Evolutionary conservation across 2,113 vertebrate genomes (phyloP).

Genomic region (Pomatorhinus ruficollis): DNA sequence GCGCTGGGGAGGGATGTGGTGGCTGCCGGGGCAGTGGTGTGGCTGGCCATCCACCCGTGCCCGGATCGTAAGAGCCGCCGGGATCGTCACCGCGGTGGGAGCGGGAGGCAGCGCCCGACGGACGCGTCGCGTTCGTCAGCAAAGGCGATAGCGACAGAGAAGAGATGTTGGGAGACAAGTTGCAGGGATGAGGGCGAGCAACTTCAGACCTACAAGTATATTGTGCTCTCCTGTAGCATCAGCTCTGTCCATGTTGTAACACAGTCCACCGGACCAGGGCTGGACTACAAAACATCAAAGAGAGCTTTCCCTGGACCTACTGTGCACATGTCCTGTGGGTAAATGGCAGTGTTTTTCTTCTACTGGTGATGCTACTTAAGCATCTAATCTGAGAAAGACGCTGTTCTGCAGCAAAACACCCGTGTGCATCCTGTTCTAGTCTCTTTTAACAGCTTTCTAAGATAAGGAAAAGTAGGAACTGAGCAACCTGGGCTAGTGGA

Average conservation of each 20-base stretch:
- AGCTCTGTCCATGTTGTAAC: not conserved
- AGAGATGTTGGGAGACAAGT: not conserved
- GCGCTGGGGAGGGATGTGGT: not conserved
- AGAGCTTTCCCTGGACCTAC: not conserved
- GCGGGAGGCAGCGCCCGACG: not conserved
- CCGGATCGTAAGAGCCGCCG: not conserved
- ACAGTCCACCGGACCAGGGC: not conserved
- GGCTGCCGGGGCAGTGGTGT: not conserved
- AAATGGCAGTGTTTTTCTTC: not conserved
- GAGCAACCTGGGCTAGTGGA: not conserved
- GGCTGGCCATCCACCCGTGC: not conserved
- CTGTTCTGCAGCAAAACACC: not conserved
- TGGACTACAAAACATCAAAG: not conserved
- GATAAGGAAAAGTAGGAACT: not conserved
- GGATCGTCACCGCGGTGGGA: not conserved
- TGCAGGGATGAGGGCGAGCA: not conserved
- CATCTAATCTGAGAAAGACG: not conserved
- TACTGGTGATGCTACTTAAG: not conserved
- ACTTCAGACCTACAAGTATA: not conserved
- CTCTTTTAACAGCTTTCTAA: not conserved
- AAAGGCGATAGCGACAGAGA: not conserved
- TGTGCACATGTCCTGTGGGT: not conserved
- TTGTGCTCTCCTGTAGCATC: not conserved
- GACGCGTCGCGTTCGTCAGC: not conserved
- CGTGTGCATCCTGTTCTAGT: not conserved